Evolutionary conservation across 2,797 vertebrate species (phyloP), one percentile per base, ranked within the genome.

Genomic region (Sebastes kiyomatsui): DNA sequence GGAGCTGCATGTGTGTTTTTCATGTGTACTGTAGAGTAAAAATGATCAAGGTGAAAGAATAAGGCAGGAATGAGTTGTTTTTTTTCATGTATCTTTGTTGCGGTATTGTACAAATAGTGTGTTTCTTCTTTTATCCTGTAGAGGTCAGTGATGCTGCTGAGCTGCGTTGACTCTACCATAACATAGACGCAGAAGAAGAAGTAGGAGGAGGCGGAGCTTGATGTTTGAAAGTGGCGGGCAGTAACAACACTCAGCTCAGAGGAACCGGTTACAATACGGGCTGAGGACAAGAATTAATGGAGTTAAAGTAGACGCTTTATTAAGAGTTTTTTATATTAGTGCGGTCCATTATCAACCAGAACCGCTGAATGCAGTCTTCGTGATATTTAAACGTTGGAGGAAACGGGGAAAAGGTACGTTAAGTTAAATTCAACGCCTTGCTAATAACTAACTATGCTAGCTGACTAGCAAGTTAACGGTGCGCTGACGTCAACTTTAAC

Each of bases 201-300:
- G 84, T 20, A 67, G 1, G 0, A 38, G 61, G 49, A 38, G 92
- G 93, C 2, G 91, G 93, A 82, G 86, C 82, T 54, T 3, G 0
- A 2, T 3, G 87, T 96, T 96, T 96, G 92, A 96, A 96, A 95
- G 88, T 96, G 94, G 96, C 95, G 96, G 93, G 95, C 83, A 77
- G 77, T 1, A 55, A 67, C 22, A 66, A 71, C 42, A 82, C 3
- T 12, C 9, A 14, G 0, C 20, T 35, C 32, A 9, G 2, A 23
- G 11, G 35, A 0, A 10, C 1, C 4, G 10, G 8, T 27, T 12
- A 33, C 65, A 42, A 42, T 0, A 35, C n/a, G 16, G 59, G 7
- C 1, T 25, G 20, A 65, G 11, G 16, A 33, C 8, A 25, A 4
- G 10, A 32, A 2, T 27, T 38, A 3, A 28, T 1, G 0, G 30